A percentile compares a stretch with the other conserved stretches of the same genome.
Evolutionary conservation across 2,888 invertebrate genomes (phyloP).

Genomic region (Oscheius sp.): DNA sequence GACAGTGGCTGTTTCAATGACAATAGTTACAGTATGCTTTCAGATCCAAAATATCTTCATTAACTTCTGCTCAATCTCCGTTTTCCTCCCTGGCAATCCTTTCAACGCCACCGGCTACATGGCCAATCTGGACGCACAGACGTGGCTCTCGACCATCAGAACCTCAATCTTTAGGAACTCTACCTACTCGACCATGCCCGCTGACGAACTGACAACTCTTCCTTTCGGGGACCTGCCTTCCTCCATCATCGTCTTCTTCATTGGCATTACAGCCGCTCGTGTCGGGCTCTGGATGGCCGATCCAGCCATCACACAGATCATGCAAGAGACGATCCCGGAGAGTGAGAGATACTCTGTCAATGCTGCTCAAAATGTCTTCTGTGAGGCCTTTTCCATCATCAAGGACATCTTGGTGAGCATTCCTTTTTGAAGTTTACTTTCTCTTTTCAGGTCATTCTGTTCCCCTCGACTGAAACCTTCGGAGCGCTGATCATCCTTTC

Average conservation of each 20-base stretch:
- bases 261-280: conserved; percentile 66
- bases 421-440: not conserved
- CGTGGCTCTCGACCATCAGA: conserved; percentile 18
- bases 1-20: no score
- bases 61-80: conserved; percentile 55
- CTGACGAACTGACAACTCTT: not conserved
- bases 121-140: not conserved
- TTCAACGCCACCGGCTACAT: conserved; percentile 60
- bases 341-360: conserved; percentile 61
- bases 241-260: conserved; percentile 64
- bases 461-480: conserved; percentile 53
- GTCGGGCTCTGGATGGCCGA: conserved; percentile 68
- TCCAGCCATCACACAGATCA: conserved; percentile 65
- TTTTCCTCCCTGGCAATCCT: conserved; percentile 64
- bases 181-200: not conserved
- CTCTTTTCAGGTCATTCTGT: conserved; percentile 46
- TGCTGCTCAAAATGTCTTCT: conserved; percentile 58
- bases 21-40: conserved; percentile 10
- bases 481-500: conserved; percentile 54
- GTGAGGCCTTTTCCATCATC: conserved; percentile 61
- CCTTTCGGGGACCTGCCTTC: conserved; percentile 39
- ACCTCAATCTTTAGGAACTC: conserved; percentile 16
- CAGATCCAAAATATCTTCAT: conserved; percentile 68
- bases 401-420: conserved; percentile 57
- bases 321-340: conserved; percentile 66